Conservation (phyloP, 2,113 vertebrate genomes). For the Pseudopodoces humilis region DNA sequence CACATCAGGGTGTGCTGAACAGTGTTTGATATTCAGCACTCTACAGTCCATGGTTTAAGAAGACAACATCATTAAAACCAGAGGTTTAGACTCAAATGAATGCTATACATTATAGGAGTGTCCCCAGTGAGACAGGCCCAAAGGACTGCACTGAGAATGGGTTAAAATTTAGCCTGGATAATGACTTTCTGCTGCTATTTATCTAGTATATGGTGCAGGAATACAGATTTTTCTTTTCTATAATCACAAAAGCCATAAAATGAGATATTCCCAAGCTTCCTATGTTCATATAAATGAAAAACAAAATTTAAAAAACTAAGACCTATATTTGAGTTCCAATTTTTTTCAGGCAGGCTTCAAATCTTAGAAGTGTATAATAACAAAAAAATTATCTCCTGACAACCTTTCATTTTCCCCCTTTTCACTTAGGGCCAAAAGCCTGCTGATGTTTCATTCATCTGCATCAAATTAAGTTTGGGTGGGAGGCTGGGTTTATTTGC, state of each 20-base stretch:
- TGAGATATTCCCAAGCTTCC: neutral
- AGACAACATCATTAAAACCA: neutral
- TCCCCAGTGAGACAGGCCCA: neutral
- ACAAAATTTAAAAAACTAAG: neutral
- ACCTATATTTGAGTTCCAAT: neutral
- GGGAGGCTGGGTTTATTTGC: neutral
- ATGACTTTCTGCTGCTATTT: neutral
- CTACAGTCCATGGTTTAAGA: neutral
- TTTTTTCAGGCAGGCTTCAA: slow-evolving; percentile 21
- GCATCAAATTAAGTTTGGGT: slow-evolving; percentile 35
- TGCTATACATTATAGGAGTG: neutral
- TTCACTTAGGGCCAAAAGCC: slow-evolving; percentile 48
- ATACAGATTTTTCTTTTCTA: neutral
- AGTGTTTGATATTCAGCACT: neutral
- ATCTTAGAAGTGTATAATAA: neutral
- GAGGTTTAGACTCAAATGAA: neutral
- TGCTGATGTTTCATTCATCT: slow-evolving; percentile 69
- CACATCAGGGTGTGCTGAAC: neutral
- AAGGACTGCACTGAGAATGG: neutral
- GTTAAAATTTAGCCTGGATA: neutral
- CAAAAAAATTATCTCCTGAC: slow-evolving; percentile 20
- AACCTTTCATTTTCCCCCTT: slow-evolving; percentile 7
- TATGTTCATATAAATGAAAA: neutral
- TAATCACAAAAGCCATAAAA: slow-evolving; percentile 10
- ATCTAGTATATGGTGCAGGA: neutral